These are phyloP conservation scores for Crocuta crocuta DNA, from an alignment of 2,113 vertebrate species.

Conservation along the genomic window DNA sequence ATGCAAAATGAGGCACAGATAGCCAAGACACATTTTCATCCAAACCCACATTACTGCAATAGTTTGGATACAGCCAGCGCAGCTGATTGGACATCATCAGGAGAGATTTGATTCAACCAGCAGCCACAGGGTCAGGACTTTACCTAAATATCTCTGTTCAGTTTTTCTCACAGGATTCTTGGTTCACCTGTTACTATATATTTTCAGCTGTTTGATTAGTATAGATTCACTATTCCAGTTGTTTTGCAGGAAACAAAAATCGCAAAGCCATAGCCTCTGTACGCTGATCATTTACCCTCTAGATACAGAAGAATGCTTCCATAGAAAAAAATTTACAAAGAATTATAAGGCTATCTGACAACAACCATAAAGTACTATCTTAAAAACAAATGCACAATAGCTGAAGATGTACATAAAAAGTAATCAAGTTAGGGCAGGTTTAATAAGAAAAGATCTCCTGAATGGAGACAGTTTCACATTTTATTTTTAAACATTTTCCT, in stretches of 20 bases:
- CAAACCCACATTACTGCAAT: not conserved
- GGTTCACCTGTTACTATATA: not conserved
- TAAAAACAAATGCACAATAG: not conserved
- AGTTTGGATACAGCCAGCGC: not conserved
- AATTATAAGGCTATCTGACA: slow-evolving; percentile 27
- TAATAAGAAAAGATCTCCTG: slow-evolving; percentile 22
- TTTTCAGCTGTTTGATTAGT: slow-evolving; percentile 16
- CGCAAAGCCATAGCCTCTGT: not conserved
- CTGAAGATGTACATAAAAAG: slow-evolving; percentile 19
- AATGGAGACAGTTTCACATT: not conserved
- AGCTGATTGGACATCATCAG: not conserved
- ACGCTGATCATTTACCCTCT: not conserved
- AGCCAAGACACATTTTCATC: not conserved
- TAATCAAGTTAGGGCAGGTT: not conserved
- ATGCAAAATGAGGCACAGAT: not conserved
- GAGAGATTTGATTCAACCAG: not conserved
- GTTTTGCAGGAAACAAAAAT: slow-evolving; percentile 12
- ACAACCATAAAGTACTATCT: not conserved
- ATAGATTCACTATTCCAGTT: not conserved
- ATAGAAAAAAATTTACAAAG: slow-evolving; percentile 15
- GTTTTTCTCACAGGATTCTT: not conserved
- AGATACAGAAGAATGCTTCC: not conserved
- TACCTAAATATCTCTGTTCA: not conserved
- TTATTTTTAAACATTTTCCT: not conserved
- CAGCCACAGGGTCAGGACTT: not conserved